Base-by-base conservation (phyloP, 1,140 invertebrate species). In the Neoseiulus cucumeris region DNA sequence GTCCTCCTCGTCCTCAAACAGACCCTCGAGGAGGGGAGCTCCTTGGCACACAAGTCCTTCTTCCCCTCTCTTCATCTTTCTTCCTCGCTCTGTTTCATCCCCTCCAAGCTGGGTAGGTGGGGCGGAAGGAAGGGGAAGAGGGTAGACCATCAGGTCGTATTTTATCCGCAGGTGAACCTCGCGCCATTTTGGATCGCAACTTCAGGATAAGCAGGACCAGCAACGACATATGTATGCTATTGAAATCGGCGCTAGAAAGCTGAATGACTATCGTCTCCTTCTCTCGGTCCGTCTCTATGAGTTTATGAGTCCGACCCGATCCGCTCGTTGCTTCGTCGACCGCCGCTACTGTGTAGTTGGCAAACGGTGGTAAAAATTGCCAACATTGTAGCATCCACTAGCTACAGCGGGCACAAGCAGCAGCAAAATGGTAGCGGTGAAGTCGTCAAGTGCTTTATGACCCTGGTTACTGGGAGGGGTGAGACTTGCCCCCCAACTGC, bases 1-100 rank as follows among this genome's bases (percentile, higher is more conserved):
- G n/a, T 44, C 64, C 45, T 67, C 51, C 44, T 65, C 41, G 42
- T 64, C 51, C 59, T 55, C 51, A 25, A 64, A 28, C 29, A 65
- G 42, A 55, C 64, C 55, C 66, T 25, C 30, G 47, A 30, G 20
- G 41, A 44, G 14, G 47, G 51, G 9, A 28, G 28, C 64, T 17
- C 67, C 45, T 68, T 68, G 64, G 67, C 33, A 39, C 33, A 39
- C 33, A 39, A 39, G 33, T 39, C 33, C 33, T n/a, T n/a, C n/a
- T 14, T 44, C n/a, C 14, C 42, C 42, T 14, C 42, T 51, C 20
- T 22, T 22, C 20, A 51, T 51, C 20, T 51, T 12, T 51, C 28
- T 28, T 22, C 45, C 20, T 22, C 12, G 20, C 20, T 22, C 45
- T 22, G 28, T 28, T 51, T 51, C 20, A 51, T 22, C 45, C 45